These are phyloP conservation scores for Chrysocyon brachyurus DNA, from an alignment of 2,797 vertebrate species.

Conservation along the genomic window DNA sequence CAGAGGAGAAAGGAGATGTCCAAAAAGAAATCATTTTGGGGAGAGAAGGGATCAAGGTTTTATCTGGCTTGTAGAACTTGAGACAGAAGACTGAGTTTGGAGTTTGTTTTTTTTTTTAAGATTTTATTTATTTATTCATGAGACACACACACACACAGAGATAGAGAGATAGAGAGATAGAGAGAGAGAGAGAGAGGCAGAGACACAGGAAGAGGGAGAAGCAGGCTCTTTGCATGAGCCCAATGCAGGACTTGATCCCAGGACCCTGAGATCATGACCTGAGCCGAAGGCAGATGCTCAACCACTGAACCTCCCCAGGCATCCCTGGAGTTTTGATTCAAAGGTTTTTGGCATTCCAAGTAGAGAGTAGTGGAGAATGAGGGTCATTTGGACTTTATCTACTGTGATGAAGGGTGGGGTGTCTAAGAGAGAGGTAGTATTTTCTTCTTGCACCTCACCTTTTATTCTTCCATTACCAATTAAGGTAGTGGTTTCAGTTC, in stretches of 20 bases:
- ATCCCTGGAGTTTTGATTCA: background rate
- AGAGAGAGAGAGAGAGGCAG: too few species aligned
- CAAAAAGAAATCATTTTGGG: background rate
- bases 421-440: background rate
- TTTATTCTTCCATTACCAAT: background rate
- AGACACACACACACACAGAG: too few species aligned
- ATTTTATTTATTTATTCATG: too few species aligned
- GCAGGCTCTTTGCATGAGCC: too few species aligned
- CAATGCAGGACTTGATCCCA: too few species aligned
- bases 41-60: background rate
- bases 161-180: too few species aligned
- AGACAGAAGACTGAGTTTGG: background rate
- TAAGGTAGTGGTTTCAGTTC: background rate
- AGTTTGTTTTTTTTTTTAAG: background rate
- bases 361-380: background rate
- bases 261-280: too few species aligned
- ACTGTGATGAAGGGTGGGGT: background rate
- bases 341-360: background rate
- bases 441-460: background rate
- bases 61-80: background rate
- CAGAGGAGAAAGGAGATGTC: background rate
- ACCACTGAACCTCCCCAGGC: too few species aligned
- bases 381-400: background rate
- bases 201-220: too few species aligned
- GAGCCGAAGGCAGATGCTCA: too few species aligned